These are phyloP conservation scores for Tinea pellionella DNA, from an alignment of 2,888 invertebrate genomes.

Conservation along the genomic window DNA sequence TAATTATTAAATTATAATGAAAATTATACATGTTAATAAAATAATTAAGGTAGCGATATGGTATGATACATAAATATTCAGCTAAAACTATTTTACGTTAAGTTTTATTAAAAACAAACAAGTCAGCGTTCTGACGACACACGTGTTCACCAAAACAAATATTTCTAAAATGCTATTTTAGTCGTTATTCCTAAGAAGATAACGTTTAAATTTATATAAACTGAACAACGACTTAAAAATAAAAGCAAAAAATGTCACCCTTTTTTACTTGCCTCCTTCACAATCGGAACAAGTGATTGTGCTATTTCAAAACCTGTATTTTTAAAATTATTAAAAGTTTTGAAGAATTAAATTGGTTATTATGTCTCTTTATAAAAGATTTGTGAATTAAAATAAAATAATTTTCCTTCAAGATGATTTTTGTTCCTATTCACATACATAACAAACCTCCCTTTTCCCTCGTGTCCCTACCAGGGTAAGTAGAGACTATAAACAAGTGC, in stretches of 20 bases:
- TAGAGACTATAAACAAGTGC: too few relatives aligned
- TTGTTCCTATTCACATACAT: too few relatives aligned
- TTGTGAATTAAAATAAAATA: too few relatives aligned
- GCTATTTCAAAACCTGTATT: slow-evolving; percentile 1
- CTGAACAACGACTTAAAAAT: not conserved
- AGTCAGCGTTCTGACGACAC: slow-evolving; percentile 8
- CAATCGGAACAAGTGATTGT: slow-evolving; percentile 8
- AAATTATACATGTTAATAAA: too few relatives aligned
- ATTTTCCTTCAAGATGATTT: too few relatives aligned
- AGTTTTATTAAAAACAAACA: slow-evolving; percentile 5
- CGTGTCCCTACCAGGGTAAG: too few relatives aligned
- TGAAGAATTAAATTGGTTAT: not conserved
- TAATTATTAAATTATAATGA: too few relatives aligned
- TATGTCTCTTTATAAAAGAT: too few relatives aligned
- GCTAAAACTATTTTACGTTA: not conserved
- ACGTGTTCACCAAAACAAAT: slow-evolving; percentile 14
- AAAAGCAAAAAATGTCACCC: slow-evolving; percentile 9
- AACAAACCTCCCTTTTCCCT: too few relatives aligned
- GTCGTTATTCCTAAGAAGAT: not conserved
- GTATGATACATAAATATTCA: too few relatives aligned
- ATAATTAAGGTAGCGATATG: too few relatives aligned
- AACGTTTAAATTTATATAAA: not conserved
- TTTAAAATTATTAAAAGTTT: not conserved
- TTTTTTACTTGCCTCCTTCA: not conserved
- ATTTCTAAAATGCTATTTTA: not conserved